Evolutionary conservation across 1,140 invertebrate genomes (phyloP).

Genomic region (Drosophila hydei): DNA sequence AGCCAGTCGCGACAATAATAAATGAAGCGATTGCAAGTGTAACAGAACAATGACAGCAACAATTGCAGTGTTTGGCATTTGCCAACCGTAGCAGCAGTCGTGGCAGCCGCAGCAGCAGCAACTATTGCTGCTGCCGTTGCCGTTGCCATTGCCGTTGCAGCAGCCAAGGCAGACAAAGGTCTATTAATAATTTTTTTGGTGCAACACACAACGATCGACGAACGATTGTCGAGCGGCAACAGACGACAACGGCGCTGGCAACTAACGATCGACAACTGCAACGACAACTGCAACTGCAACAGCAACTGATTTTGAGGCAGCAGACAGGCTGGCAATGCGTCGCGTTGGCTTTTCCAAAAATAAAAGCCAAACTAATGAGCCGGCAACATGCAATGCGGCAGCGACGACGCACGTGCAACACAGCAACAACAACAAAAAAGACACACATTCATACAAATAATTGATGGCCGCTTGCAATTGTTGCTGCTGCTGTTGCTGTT

Average conservation of each 20-base stretch:
- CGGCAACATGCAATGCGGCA: slow-evolving; percentile 77
- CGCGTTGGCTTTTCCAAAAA: slow-evolving; percentile 82
- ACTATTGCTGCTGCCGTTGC: too few species aligned
- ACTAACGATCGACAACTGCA: slow-evolving; percentile 81
- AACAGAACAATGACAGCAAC: slow-evolving; percentile 83
- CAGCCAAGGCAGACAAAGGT: slow-evolving; percentile 71
- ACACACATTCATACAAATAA: slow-evolving; percentile 66
- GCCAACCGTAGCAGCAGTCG: slow-evolving; percentile 60
- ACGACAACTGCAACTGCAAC: slow-evolving; percentile 47
- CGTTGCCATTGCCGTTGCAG: not conserved
- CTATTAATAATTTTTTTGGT: slow-evolving; percentile 78
- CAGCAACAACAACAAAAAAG: slow-evolving; percentile 21
- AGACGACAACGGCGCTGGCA: slow-evolving; percentile 58
- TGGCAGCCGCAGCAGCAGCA: slow-evolving; percentile 31
- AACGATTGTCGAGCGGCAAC: slow-evolving; percentile 48
- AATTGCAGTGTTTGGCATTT: slow-evolving; percentile 82
- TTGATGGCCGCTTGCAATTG: slow-evolving; percentile 75
- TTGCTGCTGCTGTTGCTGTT: slow-evolving; percentile 54
- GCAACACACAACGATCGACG: slow-evolving; percentile 46
- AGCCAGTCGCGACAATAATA: slow-evolving; percentile 70
- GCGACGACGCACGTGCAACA: slow-evolving; percentile 71
- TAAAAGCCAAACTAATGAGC: slow-evolving; percentile 82
- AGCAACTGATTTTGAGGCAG: slow-evolving; percentile 41
- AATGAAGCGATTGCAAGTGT: slow-evolving; percentile 82
- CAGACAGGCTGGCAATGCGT: slow-evolving; percentile 77